Evolutionary conservation across 2,113 vertebrate species (phyloP), one percentile per base, ranked within the genome.

Genomic region (Sinosuthora webbiana): DNA sequence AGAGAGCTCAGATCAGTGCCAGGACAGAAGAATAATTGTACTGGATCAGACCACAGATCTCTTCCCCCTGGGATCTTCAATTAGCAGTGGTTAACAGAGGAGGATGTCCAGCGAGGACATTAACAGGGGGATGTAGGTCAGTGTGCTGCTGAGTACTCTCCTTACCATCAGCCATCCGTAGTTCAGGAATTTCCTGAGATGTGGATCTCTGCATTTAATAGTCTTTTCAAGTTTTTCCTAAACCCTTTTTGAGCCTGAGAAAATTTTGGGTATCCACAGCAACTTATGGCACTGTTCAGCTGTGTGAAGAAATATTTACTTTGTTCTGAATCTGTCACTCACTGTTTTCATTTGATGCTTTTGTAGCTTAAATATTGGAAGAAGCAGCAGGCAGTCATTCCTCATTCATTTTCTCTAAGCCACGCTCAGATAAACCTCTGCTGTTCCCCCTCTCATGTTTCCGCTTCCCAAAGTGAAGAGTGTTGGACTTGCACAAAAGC

Each of bases 251-350:
- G 50, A 89, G 60, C 31, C 35, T 63, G 47, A 85, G 39, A 35
- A 79, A 59, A 78, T 73, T 19, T 55, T 15, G 59, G 50, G 49
- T 41, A 77, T 73, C 30, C 52, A 71, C 62, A 90, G 62, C 60
- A 63, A 50, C 70, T 90, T 84, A 53, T 19, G 75, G 42, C 56
- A 35, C 39, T 59, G 30, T 70, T 93, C 45, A 85, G 3, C 78
- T 64, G 42, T 52, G 60, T 78, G 69, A 91, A 92, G 63, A 85
- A 94, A 76, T 78, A 91, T 37, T 89, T 89, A 78, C 55, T 81
- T 95, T 79, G 86, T 60, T 82, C 93, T 60, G 79, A 90, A 73
- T 94, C 67, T 85, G 85, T 85, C 91, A 59, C 37, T 94, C 60
- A 30, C 27, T 41, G 62, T 70, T 95, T 95, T 68, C 44, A 24